A percentile compares a stretch with the other conserved stretches of the same genome.
Evolutionary conservation across 2,113 vertebrate species (phyloP).

Genomic region (Oxyruncus cristatus): DNA sequence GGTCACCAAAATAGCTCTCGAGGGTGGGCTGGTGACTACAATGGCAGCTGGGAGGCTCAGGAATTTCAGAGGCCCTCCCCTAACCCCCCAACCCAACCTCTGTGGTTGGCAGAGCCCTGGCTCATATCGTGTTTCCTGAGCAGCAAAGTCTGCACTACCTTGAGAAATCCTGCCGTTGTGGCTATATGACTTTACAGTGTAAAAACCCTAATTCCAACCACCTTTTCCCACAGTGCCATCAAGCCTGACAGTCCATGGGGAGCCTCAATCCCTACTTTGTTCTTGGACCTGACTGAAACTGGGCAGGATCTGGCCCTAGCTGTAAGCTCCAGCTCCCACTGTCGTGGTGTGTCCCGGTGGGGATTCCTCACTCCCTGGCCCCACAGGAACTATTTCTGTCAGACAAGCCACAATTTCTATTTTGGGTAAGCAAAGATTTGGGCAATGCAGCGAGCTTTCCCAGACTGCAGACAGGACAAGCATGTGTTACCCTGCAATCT

Average conservation of each 20-base stretch:
- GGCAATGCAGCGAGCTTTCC: not conserved
- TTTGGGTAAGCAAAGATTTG: not conserved
- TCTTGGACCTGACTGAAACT: not conserved
- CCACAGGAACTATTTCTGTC: not conserved
- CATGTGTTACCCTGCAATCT: not conserved
- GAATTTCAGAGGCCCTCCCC: constrained; percentile 22
- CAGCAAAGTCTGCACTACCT: not conserved
- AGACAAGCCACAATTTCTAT: not conserved
- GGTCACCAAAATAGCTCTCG: constrained; percentile 43
- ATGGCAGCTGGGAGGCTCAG: constrained; percentile 52
- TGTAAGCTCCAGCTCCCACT: not conserved
- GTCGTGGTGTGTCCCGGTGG: fast-evolving
- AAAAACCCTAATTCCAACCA: not conserved
- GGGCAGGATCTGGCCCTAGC: not conserved
- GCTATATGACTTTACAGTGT: not conserved
- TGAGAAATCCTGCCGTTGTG: not conserved
- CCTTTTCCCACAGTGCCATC: not conserved
- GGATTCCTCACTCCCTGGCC: not conserved
- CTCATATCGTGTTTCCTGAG: not conserved
- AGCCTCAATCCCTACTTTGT: not conserved
- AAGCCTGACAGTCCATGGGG: fast-evolving
- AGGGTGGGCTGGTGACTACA: not conserved
- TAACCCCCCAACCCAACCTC: not conserved
- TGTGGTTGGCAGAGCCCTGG: not conserved
- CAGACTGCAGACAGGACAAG: not conserved